Base-by-base conservation (phyloP, 2,113 vertebrate genomes). In the Ictalurus furcatus region DNA sequence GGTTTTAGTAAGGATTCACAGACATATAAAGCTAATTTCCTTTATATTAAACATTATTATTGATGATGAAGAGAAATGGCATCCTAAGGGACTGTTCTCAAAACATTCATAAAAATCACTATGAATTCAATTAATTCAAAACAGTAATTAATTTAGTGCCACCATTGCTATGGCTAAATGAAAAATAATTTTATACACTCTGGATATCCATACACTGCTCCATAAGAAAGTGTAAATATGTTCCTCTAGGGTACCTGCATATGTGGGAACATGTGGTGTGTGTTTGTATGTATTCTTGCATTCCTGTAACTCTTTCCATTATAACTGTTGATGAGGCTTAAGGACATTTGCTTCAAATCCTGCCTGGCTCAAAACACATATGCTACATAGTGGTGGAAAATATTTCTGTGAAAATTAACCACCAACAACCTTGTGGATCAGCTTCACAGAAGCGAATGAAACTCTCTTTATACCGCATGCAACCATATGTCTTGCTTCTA, bases 341-440 rank as follows among this genome's bases (percentile, higher is more conserved):
- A 80, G 88, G 91, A 67, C 0, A 87, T 87, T 90, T 37, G 13
- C 89, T 91, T 90, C 73, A 92, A 91, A 93, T 92, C 85, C 90
- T 90, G 87, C 71, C 91, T 89, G 92, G 87, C 83, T 58, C 80
- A 63, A 58, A 83, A 84, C 80, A 84, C 85, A 78, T 58, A 61
- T 86, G 86, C 76, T 54, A 54, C 65, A 83, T 25, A 71, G 63
- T 56, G 79, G 79, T 69, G 25, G 87, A 58, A 84, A 74, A 74
- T 56, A 61, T 69, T 63, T 52, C 30, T 84, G 87, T 88, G 87
- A 88, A 84, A 73, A 88, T 74, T 12, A 76, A 84, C 79, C 52
- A 84, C 25, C 69, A 74, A 67, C 69, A 84, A 61, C 13, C 44
- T 82, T 61, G 63, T 69, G 65, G 63, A 71, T 87, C 25, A 78